Conservation (phyloP, 2,888 invertebrate species). For the Pyralis farinalis region DNA sequence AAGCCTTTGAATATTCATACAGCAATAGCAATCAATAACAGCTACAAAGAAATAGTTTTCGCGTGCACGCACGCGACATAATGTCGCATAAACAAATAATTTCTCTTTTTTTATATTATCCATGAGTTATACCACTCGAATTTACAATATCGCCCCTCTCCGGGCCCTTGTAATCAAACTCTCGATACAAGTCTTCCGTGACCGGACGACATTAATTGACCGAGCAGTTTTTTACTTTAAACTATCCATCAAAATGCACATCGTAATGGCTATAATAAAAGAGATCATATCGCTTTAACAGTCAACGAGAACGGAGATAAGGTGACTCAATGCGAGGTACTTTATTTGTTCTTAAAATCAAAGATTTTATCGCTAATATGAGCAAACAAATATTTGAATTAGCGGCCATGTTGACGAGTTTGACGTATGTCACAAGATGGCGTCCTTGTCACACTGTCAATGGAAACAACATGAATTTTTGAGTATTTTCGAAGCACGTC, state of each 20-base stretch:
- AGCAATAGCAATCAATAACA: constrained; percentile 77
- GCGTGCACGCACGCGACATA: constrained; percentile 77
- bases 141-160: constrained; percentile 42
- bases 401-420: constrained; percentile 41
- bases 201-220: constrained; percentile 70
- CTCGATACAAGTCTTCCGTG: constrained; percentile 67
- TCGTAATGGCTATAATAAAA: constrained; percentile 65
- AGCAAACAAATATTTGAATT: constrained; percentile 12
- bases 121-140: constrained; percentile 54
- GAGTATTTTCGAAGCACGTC: constrained; percentile 68
- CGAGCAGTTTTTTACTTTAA: constrained; percentile 47
- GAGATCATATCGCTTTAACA: constrained; percentile 48
- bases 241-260: constrained; percentile 74
- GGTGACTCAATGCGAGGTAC: constrained; percentile 14
- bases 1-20: constrained; percentile 79
- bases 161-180: constrained; percentile 50
- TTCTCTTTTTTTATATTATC: constrained; percentile 69
- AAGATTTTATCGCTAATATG: constrained; percentile 6
- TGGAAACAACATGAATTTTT: constrained; percentile 56
- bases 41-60: constrained; percentile 76
- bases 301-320: constrained; percentile 44
- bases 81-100: constrained; percentile 79
- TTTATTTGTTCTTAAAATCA: constrained; percentile 9
- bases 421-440: constrained; percentile 49
- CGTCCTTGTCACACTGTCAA: constrained; percentile 35